Evolutionary conservation across 2,888 invertebrate species (phyloP).

Genomic region (Ctenicera cuprea): DNA sequence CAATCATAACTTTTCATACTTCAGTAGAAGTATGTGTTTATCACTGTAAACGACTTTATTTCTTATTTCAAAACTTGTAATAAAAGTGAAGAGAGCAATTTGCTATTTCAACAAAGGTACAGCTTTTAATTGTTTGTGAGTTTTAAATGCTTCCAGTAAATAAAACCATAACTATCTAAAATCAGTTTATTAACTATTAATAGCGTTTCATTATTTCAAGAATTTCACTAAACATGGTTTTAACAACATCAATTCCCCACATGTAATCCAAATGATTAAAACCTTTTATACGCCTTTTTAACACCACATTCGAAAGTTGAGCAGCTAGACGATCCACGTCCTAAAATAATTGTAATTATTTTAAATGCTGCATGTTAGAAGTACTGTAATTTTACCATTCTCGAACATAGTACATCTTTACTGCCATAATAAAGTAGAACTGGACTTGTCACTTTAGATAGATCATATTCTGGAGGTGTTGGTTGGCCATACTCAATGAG

Average conservation of each 20-base stretch:
- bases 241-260: constrained; percentile 32
- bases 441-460: constrained; percentile 72
- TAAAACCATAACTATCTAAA: no score
- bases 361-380: neutral
- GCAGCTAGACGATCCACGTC: neutral
- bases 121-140: no score
- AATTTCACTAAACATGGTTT: neutral
- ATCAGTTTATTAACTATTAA: no score
- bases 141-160: no score
- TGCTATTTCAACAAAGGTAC: no score
- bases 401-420: constrained; percentile 74
- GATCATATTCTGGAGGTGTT: constrained; percentile 69
- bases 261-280: constrained; percentile 37
- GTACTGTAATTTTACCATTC: constrained; percentile 59
- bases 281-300: constrained; percentile 27
- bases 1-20: no score
- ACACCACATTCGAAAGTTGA: constrained; percentile 58
- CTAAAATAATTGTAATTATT: constrained; percentile 14
- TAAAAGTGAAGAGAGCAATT: no score
- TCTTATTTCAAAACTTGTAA: no score
- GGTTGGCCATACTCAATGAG: constrained; percentile 52
- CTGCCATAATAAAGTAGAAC: constrained; percentile 74
- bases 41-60: no score
- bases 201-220: neutral
- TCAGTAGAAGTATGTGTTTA: no score